Evolutionary conservation across 2,888 invertebrate genomes (phyloP), one percentile per base, ranked within the genome.

Genomic region (Agrotis ipsilon): DNA sequence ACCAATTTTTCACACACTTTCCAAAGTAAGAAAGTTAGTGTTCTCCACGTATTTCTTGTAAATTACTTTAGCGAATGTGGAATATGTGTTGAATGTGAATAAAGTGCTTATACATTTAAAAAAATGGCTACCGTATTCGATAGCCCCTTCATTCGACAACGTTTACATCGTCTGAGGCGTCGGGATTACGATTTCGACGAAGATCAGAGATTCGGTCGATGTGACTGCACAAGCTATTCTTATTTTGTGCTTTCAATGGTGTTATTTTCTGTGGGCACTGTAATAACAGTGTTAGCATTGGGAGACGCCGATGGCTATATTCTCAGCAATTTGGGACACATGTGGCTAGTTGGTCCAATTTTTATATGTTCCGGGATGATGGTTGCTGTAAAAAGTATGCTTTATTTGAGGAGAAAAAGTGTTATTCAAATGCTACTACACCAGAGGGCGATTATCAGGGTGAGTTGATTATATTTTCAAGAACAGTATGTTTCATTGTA

Each of bases 291-390:
- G 68, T 91, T 97, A 71, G 97, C 97, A 59, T 93, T 97, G 82
- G 97, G 97, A 75, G 97, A 97, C 87, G 95, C 96, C 68, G 96
- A 97, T 91, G 97, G 97, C 64, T 96, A 97, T 84, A 96, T 97
- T 84, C 96, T 97, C 82, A 96, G 92, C 82, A 96, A 97, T 92
- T 93, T 97, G 83, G 97, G 97, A 76, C 97, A 97, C 94, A 97
- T 97, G 97, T 97, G 97, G 97, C 95, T 97, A 19, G 97, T 97
- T 72, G 97, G 97, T 72, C 97, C 97, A 65, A 97, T 97, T 88
- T 97, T 97, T 89, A 97, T 97, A 89, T 97, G 97, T 92, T 97
- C 97, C 78, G 97, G 97, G 81, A 96, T 97, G 92, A 97, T 97
- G 97, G 97, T 97, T 67, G 97, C 97, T 57, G 97, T 97, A n/a